Base-by-base conservation (phyloP, 2,797 vertebrate species). In the Acanthurus leucopareius region DNA sequence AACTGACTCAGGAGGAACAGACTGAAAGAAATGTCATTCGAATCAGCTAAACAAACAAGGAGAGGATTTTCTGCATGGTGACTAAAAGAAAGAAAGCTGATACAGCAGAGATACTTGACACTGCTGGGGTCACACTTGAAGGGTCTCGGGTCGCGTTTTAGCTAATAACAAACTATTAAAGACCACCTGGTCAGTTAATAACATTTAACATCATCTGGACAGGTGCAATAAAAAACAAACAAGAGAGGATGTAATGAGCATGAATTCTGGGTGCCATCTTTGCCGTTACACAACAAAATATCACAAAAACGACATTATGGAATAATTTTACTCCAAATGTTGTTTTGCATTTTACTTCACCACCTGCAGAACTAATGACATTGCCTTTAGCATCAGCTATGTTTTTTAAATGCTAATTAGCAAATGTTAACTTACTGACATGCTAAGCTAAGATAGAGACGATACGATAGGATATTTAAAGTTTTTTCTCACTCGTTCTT, bases 41-140 rank as follows among this genome's bases (percentile, higher is more conserved):
- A 75, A 66, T 69, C 40, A 80, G 52, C 74, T 53, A 54, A 78
- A 86, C 71, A 82, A 85, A 89, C 69, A 65, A 20, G 15, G 45
- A 38, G 57, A 63, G 67, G 77, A 86, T 78, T 81, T 83, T 84
- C 63, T 74, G 73, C 71, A 60, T 67, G 65, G 72, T 58, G 53
- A 63, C 53, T 57, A 58, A 45, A 42, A 54, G 45, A 32, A 49
- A 57, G 52, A 72, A 58, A 49, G 76, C 69, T 19, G 73, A 77
- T 62, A 66, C 8, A 22, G 49, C 44, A 15, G 38, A 48, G 64
- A 75, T 64, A 80, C 10, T 52, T 13, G 70, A 69, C 56, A 57
- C 53, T 42, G 56, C 15, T 2, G 6, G 32, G 69, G 53, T 64
- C 45, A 44, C 28, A 51, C 42, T 38, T 15, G 10, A 9, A 44